Conservation (phyloP, 2,797 vertebrate genomes). For the Coregonus sp. region DNA sequence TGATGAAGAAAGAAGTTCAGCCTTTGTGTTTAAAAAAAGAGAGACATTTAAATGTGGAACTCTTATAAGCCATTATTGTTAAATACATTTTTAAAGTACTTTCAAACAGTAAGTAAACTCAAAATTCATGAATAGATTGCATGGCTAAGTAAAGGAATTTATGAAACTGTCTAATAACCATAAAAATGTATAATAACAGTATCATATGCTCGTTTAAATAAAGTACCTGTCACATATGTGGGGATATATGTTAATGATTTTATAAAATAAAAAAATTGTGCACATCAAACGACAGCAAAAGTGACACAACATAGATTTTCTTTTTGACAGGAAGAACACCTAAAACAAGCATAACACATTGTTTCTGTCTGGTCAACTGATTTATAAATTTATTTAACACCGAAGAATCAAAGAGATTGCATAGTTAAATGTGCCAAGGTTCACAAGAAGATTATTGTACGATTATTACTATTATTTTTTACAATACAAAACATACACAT, state of each 20-base stretch:
- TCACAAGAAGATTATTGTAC: neutral
- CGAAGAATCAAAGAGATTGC: too few relatives aligned
- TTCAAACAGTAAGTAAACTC: neutral
- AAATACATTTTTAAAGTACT: neutral
- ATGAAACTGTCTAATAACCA: neutral
- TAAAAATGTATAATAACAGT: neutral
- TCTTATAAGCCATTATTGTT: conserved; percentile 7
- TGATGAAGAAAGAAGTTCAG: conserved; percentile 22
- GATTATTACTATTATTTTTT: too few relatives aligned
- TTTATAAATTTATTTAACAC: too few relatives aligned
- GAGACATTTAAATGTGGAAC: conserved; percentile 29
- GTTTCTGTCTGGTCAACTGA: neutral
- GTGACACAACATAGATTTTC: neutral
- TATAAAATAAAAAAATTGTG: too few relatives aligned
- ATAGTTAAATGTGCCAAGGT: too few relatives aligned
- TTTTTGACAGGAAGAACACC: neutral
- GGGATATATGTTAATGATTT: neutral
- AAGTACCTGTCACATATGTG: neutral
- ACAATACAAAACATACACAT: too few relatives aligned
- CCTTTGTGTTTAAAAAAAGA: conserved; percentile 25
- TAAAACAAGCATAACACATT: neutral
- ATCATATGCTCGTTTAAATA: neutral
- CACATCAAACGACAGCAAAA: neutral
- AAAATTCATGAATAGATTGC: neutral
- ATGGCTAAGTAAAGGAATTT: neutral